A percentile compares a stretch with the other conserved stretches of the same genome.
phyloP scores from a whole-genome alignment of 2,797 vertebrate species.

The Buphagus erythrorhynchus region DNA sequence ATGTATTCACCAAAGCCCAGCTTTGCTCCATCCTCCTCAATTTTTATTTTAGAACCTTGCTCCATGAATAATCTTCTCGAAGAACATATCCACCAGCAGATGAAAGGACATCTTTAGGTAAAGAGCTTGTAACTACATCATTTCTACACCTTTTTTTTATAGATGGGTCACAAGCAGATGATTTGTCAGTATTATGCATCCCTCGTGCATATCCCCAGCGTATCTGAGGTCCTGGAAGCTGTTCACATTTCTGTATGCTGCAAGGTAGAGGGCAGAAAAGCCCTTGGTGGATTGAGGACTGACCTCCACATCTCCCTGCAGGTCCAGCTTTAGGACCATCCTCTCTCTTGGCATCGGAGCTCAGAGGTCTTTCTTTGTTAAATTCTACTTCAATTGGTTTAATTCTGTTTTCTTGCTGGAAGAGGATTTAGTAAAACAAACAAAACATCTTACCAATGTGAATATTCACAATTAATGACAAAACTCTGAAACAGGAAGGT shows the following conservation, averaged over 20 bases:
- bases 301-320: background rate
- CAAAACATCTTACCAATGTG: constrained; percentile 28
- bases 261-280: background rate
- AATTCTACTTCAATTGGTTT: background rate
- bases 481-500: constrained; percentile 53
- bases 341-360: background rate
- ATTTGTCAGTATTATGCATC: background rate
- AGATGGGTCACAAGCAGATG: background rate
- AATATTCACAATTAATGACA: constrained; percentile 26
- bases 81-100: constrained; percentile 56
- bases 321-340: background rate
- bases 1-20: constrained; percentile 62
- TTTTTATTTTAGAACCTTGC: constrained; percentile 73
- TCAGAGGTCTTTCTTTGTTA: background rate
- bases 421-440: constrained; percentile 40
- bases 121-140: constrained; percentile 3
- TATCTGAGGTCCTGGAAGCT: background rate
- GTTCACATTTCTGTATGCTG: background rate
- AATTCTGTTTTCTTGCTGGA: background rate
- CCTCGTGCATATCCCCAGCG: background rate
- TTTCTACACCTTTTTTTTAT: background rate
- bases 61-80: constrained; percentile 64
- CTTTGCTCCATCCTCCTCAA: constrained; percentile 69
- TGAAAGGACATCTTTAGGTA: constrained; percentile 60
- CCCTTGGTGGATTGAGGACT: background rate